Evolutionary conservation across 2,113 vertebrate genomes (phyloP).

Genomic region (Crotalus helleri): DNA sequence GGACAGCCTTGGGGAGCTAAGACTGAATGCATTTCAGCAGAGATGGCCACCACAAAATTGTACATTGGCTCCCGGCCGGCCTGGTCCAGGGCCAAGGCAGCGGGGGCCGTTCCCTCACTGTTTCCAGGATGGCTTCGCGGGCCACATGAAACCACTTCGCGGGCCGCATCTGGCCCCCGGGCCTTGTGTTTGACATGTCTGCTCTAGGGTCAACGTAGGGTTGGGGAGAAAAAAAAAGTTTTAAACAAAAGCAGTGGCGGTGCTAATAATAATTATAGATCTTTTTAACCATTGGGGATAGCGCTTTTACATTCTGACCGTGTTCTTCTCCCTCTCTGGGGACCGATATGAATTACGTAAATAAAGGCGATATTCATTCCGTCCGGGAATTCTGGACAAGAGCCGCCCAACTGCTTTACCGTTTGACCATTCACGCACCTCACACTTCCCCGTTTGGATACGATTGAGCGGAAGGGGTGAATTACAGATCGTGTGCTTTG

Average conservation of each 20-base stretch:
- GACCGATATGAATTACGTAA: not conserved
- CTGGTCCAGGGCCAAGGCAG: no score
- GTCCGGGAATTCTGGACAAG: not conserved
- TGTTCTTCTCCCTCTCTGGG: not conserved
- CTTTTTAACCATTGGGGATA: not conserved
- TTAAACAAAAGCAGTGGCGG: not conserved
- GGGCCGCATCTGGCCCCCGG: no score
- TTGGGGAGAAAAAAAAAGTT: not conserved
- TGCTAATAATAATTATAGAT: not conserved
- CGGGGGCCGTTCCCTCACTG: no score
- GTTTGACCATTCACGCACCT: not conserved
- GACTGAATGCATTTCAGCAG: no score
- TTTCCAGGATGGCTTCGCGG: no score
- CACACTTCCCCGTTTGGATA: not conserved
- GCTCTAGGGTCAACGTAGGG: no score
- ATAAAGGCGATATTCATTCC: not conserved
- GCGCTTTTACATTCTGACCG: not conserved
- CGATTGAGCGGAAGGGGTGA: not conserved
- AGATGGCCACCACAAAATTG: no score
- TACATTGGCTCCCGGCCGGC: no score
- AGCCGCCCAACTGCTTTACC: not conserved
- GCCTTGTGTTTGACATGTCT: no score
- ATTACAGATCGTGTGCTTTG: not conserved
- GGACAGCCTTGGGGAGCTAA: no score
- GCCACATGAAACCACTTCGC: no score